phyloP scores from a whole-genome alignment of 2,113 vertebrate genomes.

The Elgaria multicarinata region DNA sequence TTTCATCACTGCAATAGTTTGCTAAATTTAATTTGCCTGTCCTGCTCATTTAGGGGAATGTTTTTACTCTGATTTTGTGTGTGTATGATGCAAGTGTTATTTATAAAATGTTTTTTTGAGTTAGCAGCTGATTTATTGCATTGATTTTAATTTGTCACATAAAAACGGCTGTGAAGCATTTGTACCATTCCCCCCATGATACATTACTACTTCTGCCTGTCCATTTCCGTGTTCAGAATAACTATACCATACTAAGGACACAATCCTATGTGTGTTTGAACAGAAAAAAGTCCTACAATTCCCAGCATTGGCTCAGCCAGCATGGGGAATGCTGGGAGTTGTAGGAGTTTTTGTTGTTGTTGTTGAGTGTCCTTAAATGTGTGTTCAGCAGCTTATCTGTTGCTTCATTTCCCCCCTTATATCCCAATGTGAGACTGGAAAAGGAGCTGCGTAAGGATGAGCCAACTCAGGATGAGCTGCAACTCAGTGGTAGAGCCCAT shows the following conservation, averaged over 20 bases:
- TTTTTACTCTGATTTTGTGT: not conserved
- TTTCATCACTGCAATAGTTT: constrained; percentile 6
- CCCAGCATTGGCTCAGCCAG: no score
- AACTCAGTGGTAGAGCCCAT: not conserved
- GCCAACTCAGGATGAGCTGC: not conserved
- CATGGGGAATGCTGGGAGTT: no score
- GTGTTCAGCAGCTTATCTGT: not conserved
- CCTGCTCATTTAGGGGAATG: not conserved
- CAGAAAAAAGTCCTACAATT: no score
- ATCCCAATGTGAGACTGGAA: not conserved
- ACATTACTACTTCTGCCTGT: not conserved
- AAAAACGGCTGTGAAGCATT: not conserved
- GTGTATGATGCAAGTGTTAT: not conserved
- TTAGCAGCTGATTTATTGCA: not conserved
- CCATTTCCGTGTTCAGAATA: not conserved
- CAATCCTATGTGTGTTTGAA: no score
- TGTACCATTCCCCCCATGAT: not conserved
- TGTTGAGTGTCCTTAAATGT: no score
- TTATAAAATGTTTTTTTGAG: not conserved
- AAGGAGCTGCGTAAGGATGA: not conserved
- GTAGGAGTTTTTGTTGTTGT: no score
- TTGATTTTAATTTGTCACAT: not conserved
- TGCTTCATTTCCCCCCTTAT: not conserved
- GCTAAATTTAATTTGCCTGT: constrained; percentile 5
- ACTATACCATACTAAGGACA: not conserved